phyloP scores from a whole-genome alignment of 1,140 invertebrate species.

The Cydia fagiglandana region DNA sequence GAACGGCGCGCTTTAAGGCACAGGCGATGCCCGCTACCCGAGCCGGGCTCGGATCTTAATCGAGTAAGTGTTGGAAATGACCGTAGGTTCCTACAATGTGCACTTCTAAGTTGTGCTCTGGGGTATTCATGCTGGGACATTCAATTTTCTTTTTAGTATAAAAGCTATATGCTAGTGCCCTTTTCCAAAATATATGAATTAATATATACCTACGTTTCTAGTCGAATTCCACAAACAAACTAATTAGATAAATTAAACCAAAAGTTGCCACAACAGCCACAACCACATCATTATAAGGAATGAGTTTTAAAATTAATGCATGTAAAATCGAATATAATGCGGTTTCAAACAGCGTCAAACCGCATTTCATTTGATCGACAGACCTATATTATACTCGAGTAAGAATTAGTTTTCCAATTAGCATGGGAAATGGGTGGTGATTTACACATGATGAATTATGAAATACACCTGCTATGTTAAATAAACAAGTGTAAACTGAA shows the following conservation, averaged over 20 bases:
- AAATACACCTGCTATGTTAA: no score
- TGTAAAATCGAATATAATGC: background rate
- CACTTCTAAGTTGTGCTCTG: conserved; percentile 67
- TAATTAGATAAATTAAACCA: background rate
- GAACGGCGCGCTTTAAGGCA: conserved; percentile 39
- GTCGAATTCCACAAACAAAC: background rate
- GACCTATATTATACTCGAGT: background rate
- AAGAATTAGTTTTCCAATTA: background rate
- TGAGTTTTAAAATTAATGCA: background rate
- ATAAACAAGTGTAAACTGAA: no score
- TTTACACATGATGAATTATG: no score
- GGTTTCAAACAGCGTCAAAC: background rate
- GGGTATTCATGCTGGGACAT: conserved; percentile 78
- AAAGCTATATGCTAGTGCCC: no score
- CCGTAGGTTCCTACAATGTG: conserved; percentile 65
- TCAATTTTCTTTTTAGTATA: no score
- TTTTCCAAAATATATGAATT: background rate
- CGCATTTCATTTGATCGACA: no score
- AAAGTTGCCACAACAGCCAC: background rate
- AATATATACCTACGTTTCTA: no score
- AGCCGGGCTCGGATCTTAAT: conserved; percentile 58
- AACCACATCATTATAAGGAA: background rate
- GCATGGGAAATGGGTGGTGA: background rate
- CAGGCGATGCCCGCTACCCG: conserved; percentile 52
- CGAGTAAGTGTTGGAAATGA: conserved; percentile 61